Evolutionary conservation across 2,888 invertebrate species (phyloP), one percentile per base, ranked within the genome.

Genomic region (Phragmatobia fuliginosa): DNA sequence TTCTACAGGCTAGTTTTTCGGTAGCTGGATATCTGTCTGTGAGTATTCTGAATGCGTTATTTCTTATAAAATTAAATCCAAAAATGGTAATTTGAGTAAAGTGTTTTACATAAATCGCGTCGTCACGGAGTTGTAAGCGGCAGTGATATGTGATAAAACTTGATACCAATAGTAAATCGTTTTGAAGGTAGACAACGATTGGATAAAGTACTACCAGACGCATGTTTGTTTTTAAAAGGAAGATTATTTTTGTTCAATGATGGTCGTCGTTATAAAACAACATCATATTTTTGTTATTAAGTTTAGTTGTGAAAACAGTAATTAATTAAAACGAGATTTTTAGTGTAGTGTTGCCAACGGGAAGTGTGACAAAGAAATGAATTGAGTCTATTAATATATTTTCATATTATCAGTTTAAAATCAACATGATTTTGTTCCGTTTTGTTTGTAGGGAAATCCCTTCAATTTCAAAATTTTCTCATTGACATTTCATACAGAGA

Each of bases 1-100:
- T 82, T 1, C 33, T 90, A 33, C 84, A 78, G 74, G 83, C 86
- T 32, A 91, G 92, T 76, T 92, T 91, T 73, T 91, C 92, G 3
- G 80, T 92, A 64, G 88, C 89, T 38, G 82, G 56, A 28, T 28
- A 18, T 89, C 38, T 85, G 82, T 75, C 76, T 70, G 92, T 92
- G 82, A 91, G 92, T 89, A 77, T 67, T 64, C 25, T 56, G 28
- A 28, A 16, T 28, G 28, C 3, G 11, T 56, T 2, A 6, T 38
- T 16, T 56, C 10, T 8, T 41, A 18, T 5, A 41, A 0, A 18
- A 41, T 18, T 41, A 18, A 18, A 41, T 41, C 18, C 41, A 45
- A 18, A 18, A 7, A 18, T 7, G n/a, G n/a, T 18, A 0, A 2
- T 41, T 41, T 41, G 7, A 7, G 21, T 18, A 41, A 45, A 21